Percentiles rank a stretch among this genome's conserved stretches.
These are phyloP conservation scores for Bubo scandiacus DNA, from an alignment of 2,113 vertebrate genomes.

Conservation along the genomic window DNA sequence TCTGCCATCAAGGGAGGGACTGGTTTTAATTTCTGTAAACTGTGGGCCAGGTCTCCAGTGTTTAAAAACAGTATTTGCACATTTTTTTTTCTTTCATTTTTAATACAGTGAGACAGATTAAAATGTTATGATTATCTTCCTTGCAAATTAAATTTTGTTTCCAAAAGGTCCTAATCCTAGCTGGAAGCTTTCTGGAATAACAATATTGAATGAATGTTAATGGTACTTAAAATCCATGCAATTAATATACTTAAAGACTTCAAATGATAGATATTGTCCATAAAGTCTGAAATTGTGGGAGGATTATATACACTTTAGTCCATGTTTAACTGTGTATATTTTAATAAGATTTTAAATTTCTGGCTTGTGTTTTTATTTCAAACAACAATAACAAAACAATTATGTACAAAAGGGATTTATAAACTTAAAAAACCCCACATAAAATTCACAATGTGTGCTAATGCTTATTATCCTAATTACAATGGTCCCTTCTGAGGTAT, in stretches of 20 bases:
- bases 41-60: not conserved
- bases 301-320: not conserved
- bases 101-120: conserved; percentile 15
- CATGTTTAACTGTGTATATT: not conserved
- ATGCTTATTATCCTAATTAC: conserved; percentile 60
- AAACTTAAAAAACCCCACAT: not conserved
- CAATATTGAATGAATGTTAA: conserved; percentile 23
- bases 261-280: conserved; percentile 20
- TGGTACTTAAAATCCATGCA: conserved; percentile 38
- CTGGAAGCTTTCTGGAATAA: conserved; percentile 55
- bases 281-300: conserved; percentile 11
- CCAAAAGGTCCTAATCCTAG: conserved; percentile 49
- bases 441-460: conserved; percentile 23
- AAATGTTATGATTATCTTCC: conserved; percentile 21
- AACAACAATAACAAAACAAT: conserved; percentile 1
- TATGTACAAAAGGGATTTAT: conserved; percentile 33
- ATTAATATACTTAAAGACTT: conserved; percentile 46
- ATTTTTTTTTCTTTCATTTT: not conserved
- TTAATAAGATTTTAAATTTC: conserved; percentile 51
- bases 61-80: not conserved
- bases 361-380: conserved; percentile 30
- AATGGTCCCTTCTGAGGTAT: conserved; percentile 41
- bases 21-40: not conserved
- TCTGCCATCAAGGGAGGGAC: not conserved
- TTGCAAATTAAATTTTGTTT: conserved; percentile 53